A percentile compares a stretch with the other conserved stretches of the same genome.
phyloP scores from a whole-genome alignment of 2,797 vertebrate genomes.

The Sebastes hubbsi region DNA sequence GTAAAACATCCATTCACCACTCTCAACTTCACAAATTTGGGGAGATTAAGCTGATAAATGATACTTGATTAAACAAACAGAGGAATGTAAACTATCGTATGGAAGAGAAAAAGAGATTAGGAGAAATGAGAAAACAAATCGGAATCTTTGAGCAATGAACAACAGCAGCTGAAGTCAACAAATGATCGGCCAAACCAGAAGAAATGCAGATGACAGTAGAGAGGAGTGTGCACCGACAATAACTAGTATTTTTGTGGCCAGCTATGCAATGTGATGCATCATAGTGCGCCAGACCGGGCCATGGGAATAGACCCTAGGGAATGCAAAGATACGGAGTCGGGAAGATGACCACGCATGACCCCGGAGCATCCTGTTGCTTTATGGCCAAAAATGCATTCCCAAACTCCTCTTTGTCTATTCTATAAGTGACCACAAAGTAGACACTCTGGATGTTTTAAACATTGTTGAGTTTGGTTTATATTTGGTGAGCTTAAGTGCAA shows the following conservation, averaged over 20 bases:
- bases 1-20: neutral
- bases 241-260: constrained; percentile 51
- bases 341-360: constrained; percentile 51
- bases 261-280: constrained; percentile 31
- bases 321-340: constrained; percentile 1
- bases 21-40: too few species aligned
- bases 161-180: constrained; percentile 56
- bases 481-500: constrained; percentile 9
- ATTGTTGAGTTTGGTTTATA: constrained; percentile 23
- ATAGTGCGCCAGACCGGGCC: constrained; percentile 16
- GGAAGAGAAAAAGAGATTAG: constrained; percentile 3
- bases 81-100: neutral
- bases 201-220: constrained; percentile 46
- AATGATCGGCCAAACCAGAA: constrained; percentile 56
- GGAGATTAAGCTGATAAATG: constrained; percentile 4
- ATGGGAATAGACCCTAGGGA: constrained; percentile 26
- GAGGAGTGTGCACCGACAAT: constrained; percentile 18
- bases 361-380: constrained; percentile 8
- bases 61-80: constrained; percentile 25
- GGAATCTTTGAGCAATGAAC: constrained; percentile 7
- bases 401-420: constrained; percentile 24
- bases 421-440: constrained; percentile 23
- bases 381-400: constrained; percentile 55
- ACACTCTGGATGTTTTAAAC: constrained; percentile 19
- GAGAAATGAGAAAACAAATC: neutral